A percentile compares a stretch with the other conserved stretches of the same genome.
phyloP scores from a whole-genome alignment of 2,888 invertebrate species.

The Eupeodes luniger region DNA sequence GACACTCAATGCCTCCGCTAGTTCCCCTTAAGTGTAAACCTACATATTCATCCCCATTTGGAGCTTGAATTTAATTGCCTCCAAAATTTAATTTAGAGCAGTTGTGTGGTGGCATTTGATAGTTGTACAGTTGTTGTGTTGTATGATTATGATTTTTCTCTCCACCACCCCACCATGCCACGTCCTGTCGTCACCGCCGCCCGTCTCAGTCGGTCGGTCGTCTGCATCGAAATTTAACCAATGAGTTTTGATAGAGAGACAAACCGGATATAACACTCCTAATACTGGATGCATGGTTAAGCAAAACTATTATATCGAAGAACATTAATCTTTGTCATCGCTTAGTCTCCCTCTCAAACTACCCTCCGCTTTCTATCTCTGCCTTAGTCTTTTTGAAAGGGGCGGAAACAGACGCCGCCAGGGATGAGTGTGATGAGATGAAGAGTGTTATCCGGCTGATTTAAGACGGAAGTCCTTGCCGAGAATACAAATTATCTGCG shows the following conservation, averaged over 20 bases:
- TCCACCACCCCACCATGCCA: too few relatives aligned
- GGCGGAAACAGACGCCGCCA: too few relatives aligned
- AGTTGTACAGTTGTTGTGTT: too few relatives aligned
- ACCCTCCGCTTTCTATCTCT: neutral
- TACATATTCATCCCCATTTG: neutral
- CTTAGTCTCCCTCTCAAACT: neutral
- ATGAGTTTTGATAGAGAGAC: slow-evolving; percentile 32
- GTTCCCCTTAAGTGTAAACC: slow-evolving; percentile 10
- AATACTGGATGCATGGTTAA: slow-evolving; percentile 26
- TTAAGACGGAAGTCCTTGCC: slow-evolving; percentile 53
- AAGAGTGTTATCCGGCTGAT: slow-evolving; percentile 34
- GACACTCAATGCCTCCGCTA: slow-evolving; percentile 17
- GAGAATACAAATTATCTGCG: slow-evolving; percentile 66
- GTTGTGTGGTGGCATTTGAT: neutral
- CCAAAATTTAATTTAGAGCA: slow-evolving; percentile 53
- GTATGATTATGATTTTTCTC: neutral
- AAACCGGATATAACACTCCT: slow-evolving; percentile 47
- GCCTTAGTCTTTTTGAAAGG: neutral
- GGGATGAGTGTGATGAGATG: slow-evolving; percentile 3
- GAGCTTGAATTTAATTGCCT: slow-evolving; percentile 48
- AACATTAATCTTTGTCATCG: slow-evolving; percentile 46
- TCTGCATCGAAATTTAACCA: too few relatives aligned
- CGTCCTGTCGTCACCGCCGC: too few relatives aligned
- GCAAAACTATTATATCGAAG: slow-evolving; percentile 26
- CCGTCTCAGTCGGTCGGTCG: neutral